Percentiles rank a stretch among this genome's conserved stretches.
Evolutionary conservation across 2,888 invertebrate genomes (phyloP).

Genomic region (Polia nebulosa): DNA sequence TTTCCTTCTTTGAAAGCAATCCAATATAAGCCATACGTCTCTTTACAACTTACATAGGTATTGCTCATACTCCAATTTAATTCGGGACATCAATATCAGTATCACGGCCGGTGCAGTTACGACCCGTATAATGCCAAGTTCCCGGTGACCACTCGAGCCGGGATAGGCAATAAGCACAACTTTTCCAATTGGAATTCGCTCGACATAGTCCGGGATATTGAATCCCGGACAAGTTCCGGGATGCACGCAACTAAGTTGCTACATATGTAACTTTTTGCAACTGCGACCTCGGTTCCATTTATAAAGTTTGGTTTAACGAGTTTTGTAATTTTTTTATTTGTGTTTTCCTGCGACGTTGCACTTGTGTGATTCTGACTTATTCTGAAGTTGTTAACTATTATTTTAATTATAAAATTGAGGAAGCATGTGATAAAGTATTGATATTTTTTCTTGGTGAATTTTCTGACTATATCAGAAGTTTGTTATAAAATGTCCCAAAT

Average conservation of each 20-base stretch:
- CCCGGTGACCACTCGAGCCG: slow-evolving; percentile 45
- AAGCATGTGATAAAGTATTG: too few relatives aligned
- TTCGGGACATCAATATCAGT: slow-evolving; percentile 34
- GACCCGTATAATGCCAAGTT: slow-evolving; percentile 28
- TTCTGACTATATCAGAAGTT: neutral
- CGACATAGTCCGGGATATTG: slow-evolving; percentile 65
- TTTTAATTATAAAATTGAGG: neutral
- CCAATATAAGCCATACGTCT: slow-evolving; percentile 30
- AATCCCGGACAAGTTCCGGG: slow-evolving; percentile 60
- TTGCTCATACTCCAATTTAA: slow-evolving; percentile 18
- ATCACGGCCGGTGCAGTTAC: slow-evolving; percentile 9
- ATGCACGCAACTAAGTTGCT: slow-evolving; percentile 48
- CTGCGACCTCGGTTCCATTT: slow-evolving; percentile 40
- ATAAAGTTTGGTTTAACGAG: slow-evolving; percentile 30
- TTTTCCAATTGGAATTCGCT: slow-evolving; percentile 75
- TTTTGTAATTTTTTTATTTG: slow-evolving; percentile 26
- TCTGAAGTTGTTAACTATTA: neutral
- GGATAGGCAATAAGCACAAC: slow-evolving; percentile 60
- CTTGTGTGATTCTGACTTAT: neutral
- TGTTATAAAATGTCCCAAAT: neutral
- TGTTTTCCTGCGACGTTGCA: slow-evolving; percentile 20
- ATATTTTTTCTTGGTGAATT: neutral
- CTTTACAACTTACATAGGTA: slow-evolving; percentile 5
- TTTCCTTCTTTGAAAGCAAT: slow-evolving; percentile 48
- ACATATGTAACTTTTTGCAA: slow-evolving; percentile 56